Evolutionary conservation across 2,888 invertebrate genomes (phyloP), one percentile per base, ranked within the genome.

Genomic region (Mimachlamys varia): DNA sequence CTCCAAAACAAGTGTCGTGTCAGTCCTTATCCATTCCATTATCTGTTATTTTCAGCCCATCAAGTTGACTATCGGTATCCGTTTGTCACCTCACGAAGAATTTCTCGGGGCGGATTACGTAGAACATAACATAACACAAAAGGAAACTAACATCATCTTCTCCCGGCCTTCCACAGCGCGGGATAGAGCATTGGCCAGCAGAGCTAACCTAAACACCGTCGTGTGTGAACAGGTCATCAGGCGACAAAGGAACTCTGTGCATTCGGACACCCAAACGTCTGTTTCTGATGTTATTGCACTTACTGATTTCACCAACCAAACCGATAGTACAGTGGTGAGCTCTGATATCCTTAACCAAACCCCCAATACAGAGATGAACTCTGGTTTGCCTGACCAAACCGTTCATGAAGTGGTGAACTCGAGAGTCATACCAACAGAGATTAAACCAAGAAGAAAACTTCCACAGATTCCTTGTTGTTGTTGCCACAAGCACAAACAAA

Each of bases 41-140:
- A n/a, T 19, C 15, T n/a, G 15, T 58, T 10, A 3, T 38, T 97
- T 99, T 53, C 92, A 95, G 93, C 88, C 92, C 12, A 93, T 96
- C 33, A 93, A 96, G 89, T 91, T 94, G 50, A 94, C 94, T 0
- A 90, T 96, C 19, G 96, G 96, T 12, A 93, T 99, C 91, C 97
- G 99, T 22, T 98, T 99, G 98, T 98, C 98, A 90, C 97, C 98
- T 0, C 98, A 98, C 94, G 98, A 98, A 90, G 95, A 95, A 88
- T 99, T 99, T 96, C 97, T 99, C 87, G 99, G 99, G 0, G 99
- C 99, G 0, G 99, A 99, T 97, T 97, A 99, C 62, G 98, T 98
- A 0, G 99, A 99, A 95, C 99, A 99, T 96, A 91, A 92, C 49
- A 92, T 94, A 76, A 27, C 12, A 33, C 76, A 76, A 1, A 76